A percentile compares a stretch with the other conserved stretches of the same genome.
Conservation (phyloP, 1,140 invertebrate genomes). For the Drosophila orosa region DNA sequence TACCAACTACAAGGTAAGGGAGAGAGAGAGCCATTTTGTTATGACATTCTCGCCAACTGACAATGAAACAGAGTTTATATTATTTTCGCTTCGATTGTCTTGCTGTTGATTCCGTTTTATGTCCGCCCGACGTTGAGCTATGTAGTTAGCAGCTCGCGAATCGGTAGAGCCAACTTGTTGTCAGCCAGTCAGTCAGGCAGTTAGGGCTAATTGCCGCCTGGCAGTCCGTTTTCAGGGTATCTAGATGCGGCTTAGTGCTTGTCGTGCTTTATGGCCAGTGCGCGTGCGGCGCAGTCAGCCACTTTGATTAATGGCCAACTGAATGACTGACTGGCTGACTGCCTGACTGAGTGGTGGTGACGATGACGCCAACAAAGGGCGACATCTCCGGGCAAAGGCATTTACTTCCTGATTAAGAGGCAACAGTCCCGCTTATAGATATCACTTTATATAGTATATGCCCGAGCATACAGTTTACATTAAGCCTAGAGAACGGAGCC, state of each 20-base stretch:
- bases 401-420: conserved; percentile 16
- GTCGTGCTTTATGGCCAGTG: conserved; percentile 29
- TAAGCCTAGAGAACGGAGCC: conserved; percentile 37
- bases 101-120: conserved; percentile 54
- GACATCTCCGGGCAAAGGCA: conserved; percentile 24
- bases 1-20: conserved; percentile 4
- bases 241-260: conserved; percentile 11
- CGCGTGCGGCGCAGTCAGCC: conserved; percentile 34
- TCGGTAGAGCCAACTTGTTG: conserved; percentile 35
- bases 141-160: conserved; percentile 49
- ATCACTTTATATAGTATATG: conserved; percentile 49
- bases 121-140: conserved; percentile 13
- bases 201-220: conserved; percentile 60
- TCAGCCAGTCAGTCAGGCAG: conserved; percentile 30
- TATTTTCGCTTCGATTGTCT: conserved; percentile 52
- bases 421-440: conserved; percentile 45
- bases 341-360: conserved; percentile 19
- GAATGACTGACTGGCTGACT: conserved; percentile 18
- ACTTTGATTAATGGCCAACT: conserved; percentile 50
- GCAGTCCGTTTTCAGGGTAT: conserved; percentile 44
- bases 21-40: conserved; percentile 41
- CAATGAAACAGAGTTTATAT: conserved; percentile 58
- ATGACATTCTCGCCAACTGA: conserved; percentile 56
- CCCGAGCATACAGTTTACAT: conserved; percentile 29
- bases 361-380: conserved; percentile 46